phyloP scores from a whole-genome alignment of 2,113 vertebrate species.

The Centropus bengalensis region DNA sequence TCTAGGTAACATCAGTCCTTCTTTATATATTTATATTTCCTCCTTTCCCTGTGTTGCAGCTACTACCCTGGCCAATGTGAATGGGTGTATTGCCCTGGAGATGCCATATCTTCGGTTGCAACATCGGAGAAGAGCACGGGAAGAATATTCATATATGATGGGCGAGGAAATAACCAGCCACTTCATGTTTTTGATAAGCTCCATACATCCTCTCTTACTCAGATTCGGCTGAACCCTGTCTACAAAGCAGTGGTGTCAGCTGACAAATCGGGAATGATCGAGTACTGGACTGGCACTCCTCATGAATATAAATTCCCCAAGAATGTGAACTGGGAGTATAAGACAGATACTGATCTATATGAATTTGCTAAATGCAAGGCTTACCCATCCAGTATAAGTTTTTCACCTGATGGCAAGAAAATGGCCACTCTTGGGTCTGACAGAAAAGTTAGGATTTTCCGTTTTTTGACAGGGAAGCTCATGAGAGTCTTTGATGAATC shows the following conservation, averaged over 20 bases:
- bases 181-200: slow-evolving; percentile 93
- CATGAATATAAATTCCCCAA: slow-evolving; percentile 92
- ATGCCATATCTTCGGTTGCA: slow-evolving; percentile 94
- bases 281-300: slow-evolving; percentile 96
- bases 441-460: slow-evolving; percentile 96
- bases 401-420: slow-evolving; percentile 93
- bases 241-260: slow-evolving; percentile 92
- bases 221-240: slow-evolving; percentile 89
- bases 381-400: slow-evolving; percentile 90
- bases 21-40: not conserved
- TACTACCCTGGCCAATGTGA: slow-evolving; percentile 93
- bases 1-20: not conserved
- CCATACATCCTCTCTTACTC: slow-evolving; percentile 88
- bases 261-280: slow-evolving; percentile 95
- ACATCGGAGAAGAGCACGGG: slow-evolving; percentile 96
- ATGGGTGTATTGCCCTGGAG: slow-evolving; percentile 97
- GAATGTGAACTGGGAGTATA: slow-evolving; percentile 92
- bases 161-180: slow-evolving; percentile 87
- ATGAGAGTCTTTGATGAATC: slow-evolving; percentile 97
- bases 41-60: slow-evolving; percentile 66
- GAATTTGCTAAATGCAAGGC: slow-evolving; percentile 97
- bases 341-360: slow-evolving; percentile 97
- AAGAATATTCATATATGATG: slow-evolving; percentile 95
- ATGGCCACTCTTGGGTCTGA: slow-evolving; percentile 96
- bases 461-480: slow-evolving; percentile 94